Evolutionary conservation across 2,797 vertebrate species (phyloP).

Genomic region (Parauchenoglanis punctatus): DNA sequence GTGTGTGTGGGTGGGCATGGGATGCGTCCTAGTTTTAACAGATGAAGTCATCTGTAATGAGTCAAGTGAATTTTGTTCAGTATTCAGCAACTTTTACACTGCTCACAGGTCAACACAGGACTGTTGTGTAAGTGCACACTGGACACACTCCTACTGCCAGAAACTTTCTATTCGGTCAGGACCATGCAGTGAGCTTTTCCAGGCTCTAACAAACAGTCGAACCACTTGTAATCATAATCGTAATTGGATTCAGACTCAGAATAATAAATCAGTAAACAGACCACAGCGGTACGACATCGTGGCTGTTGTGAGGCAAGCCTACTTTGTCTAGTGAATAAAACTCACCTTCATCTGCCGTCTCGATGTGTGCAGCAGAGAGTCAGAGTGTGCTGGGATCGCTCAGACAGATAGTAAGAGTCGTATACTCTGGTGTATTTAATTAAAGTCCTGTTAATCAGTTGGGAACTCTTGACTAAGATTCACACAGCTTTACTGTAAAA

Average conservation of each 20-base stretch:
- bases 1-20: background rate
- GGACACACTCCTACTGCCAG: background rate
- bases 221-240: too few relatives aligned
- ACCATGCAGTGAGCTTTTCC: background rate
- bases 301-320: background rate
- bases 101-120: background rate
- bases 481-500: background rate
- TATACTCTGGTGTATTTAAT: background rate
- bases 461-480: background rate
- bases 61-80: background rate
- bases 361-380: background rate
- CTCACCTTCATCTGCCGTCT: too few relatives aligned
- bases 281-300: background rate
- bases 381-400: background rate
- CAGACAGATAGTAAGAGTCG: background rate
- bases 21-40: background rate
- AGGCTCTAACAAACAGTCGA: background rate
- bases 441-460: background rate
- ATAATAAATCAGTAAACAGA: too few relatives aligned
- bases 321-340: too few relatives aligned
- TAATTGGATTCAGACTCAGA: background rate
- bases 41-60: constrained; percentile 11
- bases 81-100: background rate
- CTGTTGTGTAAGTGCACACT: background rate
- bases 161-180: background rate